Conservation (phyloP, 2,888 invertebrate genomes). For the Lithosia quadra region DNA sequence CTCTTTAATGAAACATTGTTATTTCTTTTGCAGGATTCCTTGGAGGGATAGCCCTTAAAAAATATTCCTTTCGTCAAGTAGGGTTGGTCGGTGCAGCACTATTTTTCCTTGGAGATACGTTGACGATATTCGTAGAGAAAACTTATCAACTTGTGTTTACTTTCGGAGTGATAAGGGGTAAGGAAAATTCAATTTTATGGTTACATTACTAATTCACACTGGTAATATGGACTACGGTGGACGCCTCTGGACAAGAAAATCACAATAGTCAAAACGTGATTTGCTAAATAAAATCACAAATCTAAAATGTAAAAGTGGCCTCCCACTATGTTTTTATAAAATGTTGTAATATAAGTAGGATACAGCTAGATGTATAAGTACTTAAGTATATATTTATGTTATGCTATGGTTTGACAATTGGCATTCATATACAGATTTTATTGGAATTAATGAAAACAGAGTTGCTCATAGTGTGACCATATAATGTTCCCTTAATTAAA, state of each 20-base stretch:
- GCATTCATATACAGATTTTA: neutral
- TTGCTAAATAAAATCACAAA: no score
- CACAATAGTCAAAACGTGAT: no score
- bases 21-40: conserved; percentile 86
- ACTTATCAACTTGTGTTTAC: conserved; percentile 88
- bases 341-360: no score
- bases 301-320: no score
- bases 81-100: conserved; percentile 89
- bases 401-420: neutral
- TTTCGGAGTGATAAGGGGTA: conserved; percentile 89
- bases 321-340: no score
- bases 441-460: neutral
- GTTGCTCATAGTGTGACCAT: neutral
- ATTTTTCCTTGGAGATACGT: conserved; percentile 88
- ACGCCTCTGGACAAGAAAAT: no score
- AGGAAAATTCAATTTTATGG: neutral
- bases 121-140: conserved; percentile 88
- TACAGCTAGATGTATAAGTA: no score
- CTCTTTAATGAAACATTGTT: neutral
- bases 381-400: neutral
- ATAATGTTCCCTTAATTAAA: neutral
- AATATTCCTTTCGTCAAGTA: conserved; percentile 89
- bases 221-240: no score
- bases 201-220: no score
- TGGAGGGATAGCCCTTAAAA: conserved; percentile 89